Evolutionary conservation across 2,888 invertebrate genomes (phyloP), one percentile per base, ranked within the genome.

Genomic region (Cybosia mesomella): DNA sequence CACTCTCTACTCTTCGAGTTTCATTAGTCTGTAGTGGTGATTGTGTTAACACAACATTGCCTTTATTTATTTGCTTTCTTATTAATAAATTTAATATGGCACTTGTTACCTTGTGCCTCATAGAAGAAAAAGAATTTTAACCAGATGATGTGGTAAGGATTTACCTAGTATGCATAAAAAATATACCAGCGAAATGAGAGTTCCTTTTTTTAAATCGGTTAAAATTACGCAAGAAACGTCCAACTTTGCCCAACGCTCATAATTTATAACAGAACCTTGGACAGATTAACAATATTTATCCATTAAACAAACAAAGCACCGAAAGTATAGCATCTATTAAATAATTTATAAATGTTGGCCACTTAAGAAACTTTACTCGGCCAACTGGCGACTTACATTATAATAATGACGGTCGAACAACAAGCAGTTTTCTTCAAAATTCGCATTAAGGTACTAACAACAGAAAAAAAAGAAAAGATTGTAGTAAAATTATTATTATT

Each of bases 381-480:
- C 90, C 93, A 93, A 90, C 91, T 92, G 92, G 87, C 91, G 92
- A 90, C 89, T 84, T 81, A 84, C 89, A 93, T 94, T 94, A 93
- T 89, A 85, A 89, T 94, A 94, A 94, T 88, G 91, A 92, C 89
- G 90, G 83, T 82, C 67, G 71, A 89, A 88, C 89, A 91, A 89
- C 89, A 84, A 84, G 83, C 84, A 75, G 74, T 82, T 87, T 90
- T 92, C 82, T 89, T 87, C 77, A 80, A 84, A 92, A 92, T 84
- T 89, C 89, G 77, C 91, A 89, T 92, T 92, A 92, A 80, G 77
- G 89, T 89, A 91, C 86, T 68, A 84, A 75, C 75, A 75, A 77
- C 89, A 87, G 77, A 87, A 49, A 82, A 83, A 83, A 76, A 68
- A 65, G n/a, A 32, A 55, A 55, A 24, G n/a, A 55, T 7, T n/a